phyloP scores from a whole-genome alignment of 2,113 vertebrate species.

The Syngnathus scovelli region DNA sequence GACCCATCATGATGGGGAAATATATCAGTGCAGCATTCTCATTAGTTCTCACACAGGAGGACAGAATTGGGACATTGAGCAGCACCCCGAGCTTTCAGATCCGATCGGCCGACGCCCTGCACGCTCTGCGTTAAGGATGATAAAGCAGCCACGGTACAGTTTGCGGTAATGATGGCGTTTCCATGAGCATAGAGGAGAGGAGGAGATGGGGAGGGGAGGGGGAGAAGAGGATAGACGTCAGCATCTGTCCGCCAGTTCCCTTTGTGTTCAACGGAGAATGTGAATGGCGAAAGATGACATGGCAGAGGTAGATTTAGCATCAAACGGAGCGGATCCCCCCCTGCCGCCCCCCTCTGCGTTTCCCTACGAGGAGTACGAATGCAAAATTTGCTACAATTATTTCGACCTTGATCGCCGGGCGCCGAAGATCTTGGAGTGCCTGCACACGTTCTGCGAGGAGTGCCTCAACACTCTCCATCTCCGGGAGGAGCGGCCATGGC shows the following conservation, averaged over 20 bases:
- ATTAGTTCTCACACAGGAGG: conserved; percentile 40
- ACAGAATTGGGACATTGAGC: conserved; percentile 17
- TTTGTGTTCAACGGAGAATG: conserved; percentile 66
- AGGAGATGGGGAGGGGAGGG: conserved; percentile 31
- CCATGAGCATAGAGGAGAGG: conserved; percentile 40
- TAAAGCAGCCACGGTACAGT: conserved; percentile 11
- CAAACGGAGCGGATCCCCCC: conserved; percentile 54
- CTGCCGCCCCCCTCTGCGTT: conserved; percentile 43
- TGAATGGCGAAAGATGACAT: conserved; percentile 78
- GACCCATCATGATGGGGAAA: conserved; percentile 18
- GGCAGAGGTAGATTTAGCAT: conserved; percentile 72
- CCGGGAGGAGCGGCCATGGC: conserved; percentile 73
- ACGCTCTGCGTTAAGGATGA: conserved; percentile 17
- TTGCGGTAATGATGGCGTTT: conserved; percentile 47
- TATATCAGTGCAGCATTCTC: conserved; percentile 58
- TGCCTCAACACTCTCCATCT: conserved; percentile 85
- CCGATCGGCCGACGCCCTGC: conserved; percentile 6
- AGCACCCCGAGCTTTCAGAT: conserved; percentile 19
- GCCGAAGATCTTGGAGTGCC: conserved; percentile 86
- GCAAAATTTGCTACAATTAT: conserved; percentile 94
- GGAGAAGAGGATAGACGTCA: conserved; percentile 62
- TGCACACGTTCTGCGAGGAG: conserved; percentile 95
- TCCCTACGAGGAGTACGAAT: conserved; percentile 86
- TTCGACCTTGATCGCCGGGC: conserved; percentile 87
- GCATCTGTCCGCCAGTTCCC: conserved; percentile 61